Conservation (phyloP, 2,888 invertebrate genomes). For the Cataglyphis livida region DNA sequence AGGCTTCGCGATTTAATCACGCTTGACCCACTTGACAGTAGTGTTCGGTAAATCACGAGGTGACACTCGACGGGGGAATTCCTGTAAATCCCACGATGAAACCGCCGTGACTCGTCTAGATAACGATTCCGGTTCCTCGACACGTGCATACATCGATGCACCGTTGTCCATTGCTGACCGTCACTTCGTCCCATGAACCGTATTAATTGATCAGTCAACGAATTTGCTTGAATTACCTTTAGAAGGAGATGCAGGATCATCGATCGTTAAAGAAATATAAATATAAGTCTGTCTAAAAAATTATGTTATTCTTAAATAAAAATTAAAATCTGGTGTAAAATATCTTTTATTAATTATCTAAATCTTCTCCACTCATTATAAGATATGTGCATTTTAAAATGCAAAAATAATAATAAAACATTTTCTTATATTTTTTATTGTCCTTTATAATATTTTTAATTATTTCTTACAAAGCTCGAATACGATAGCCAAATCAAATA, state of each 20-base stretch:
- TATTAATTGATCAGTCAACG: constrained; percentile 62
- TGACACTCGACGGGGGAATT: constrained; percentile 65
- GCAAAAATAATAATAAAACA: not conserved
- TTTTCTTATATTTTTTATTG: not conserved
- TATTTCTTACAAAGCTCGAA: not conserved
- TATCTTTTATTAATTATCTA: not conserved
- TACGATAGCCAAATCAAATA: not conserved
- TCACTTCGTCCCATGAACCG: constrained; percentile 45
- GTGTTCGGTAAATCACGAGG: constrained; percentile 71
- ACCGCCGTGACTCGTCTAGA: constrained; percentile 71
- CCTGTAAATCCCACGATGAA: constrained; percentile 74
- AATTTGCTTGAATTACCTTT: not conserved
- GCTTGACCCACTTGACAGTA: constrained; percentile 71
- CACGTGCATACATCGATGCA: constrained; percentile 63
- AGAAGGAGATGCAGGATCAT: not conserved
- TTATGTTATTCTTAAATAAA: not conserved
- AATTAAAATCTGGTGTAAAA: not conserved
- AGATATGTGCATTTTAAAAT: not conserved
- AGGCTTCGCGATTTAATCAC: constrained; percentile 67
- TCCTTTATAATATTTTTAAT: not conserved
- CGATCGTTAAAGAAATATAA: not conserved
- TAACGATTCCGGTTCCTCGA: constrained; percentile 68
- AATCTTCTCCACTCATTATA: not conserved
- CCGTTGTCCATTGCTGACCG: constrained; percentile 44
- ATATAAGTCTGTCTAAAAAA: not conserved